phyloP scores from a whole-genome alignment of 2,113 vertebrate genomes.

The Phaethon lepturus region DNA sequence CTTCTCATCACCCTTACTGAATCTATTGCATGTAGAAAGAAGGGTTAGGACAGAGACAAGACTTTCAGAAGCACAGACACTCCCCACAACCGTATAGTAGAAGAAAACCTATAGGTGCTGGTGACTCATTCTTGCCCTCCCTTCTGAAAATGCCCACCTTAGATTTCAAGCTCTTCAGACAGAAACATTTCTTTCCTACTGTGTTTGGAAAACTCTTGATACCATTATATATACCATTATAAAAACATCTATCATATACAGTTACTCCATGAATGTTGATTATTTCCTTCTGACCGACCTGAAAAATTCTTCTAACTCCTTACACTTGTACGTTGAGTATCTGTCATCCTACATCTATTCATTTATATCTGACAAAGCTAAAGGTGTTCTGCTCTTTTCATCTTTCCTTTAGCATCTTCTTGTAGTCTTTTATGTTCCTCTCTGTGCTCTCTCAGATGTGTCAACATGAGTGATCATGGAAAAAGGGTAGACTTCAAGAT shows the following conservation, averaged over 20 bases:
- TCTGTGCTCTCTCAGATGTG: not conserved
- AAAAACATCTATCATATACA: not conserved
- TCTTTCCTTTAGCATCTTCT: not conserved
- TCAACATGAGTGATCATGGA: constrained; percentile 3
- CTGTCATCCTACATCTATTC: not conserved
- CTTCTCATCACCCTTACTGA: not conserved
- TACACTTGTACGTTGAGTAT: not conserved
- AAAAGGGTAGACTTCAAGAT: constrained; percentile 17
- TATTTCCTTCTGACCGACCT: constrained; percentile 1
- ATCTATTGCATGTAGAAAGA: not conserved
- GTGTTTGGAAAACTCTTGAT: not conserved
- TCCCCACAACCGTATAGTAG: not conserved
- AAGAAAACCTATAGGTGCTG: not conserved
- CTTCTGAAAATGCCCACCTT: not conserved
- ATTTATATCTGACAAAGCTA: constrained; percentile 1
- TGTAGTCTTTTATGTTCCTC: constrained; percentile 1
- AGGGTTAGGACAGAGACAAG: not conserved
- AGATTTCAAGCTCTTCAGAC: not conserved
- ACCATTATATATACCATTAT: not conserved
- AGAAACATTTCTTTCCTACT: not conserved
- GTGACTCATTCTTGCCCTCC: not conserved
- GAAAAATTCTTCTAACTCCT: constrained; percentile 19
- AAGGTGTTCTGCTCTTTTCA: not conserved
- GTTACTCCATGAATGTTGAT: not conserved
- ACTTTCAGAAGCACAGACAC: not conserved